Evolutionary conservation across 2,113 vertebrate genomes (phyloP), one percentile per base, ranked within the genome.

Genomic region (Cettia cetti): DNA sequence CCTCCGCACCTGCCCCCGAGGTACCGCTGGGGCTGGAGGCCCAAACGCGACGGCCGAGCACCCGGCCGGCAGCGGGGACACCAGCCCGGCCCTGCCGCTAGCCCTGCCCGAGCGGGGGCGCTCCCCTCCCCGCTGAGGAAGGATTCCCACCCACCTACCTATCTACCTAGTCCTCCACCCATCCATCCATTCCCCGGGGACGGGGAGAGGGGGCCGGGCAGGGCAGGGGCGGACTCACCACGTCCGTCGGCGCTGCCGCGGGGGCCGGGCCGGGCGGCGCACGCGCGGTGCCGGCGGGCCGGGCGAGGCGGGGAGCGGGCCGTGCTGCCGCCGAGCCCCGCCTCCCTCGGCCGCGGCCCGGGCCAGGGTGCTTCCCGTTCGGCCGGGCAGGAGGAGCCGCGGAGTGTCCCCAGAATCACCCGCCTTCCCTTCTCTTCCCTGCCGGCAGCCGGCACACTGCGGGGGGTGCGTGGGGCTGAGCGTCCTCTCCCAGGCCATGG

Each of bases 351-450:
- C 6, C 11, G 13, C 6, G n/a, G 60, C 3, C 10, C 7, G 10
- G 3, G 9, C 7, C 7, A 1, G 5, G 3, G 6, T 1, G 5
- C 10, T 17, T 11, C 15, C n/a, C 9, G 7, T 22, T 1, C 66
- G 26, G 31, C 16, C 37, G 22, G 86, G 35, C 6, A 3, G 61
- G 11, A 5, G 42, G 22, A 20, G 47, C 33, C 5, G 33, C 37
- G 15, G 14, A 7, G 16, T 15, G 13, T 2, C 2, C 3, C 11
- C 8, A 4, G 0, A 0, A 1, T 35, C 56, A 7, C 4, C 26
- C 10, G 8, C 14, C 30, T 15, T 10, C 1, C 13, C 28, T 15
- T 2, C 14, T 33, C 10, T 15, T 2, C 14, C 35, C 10, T 15
- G 15, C 4, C 10, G 12, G 12, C 5, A 30, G 45, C 23, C 37